Evolutionary conservation across 2,113 vertebrate genomes (phyloP), one percentile per base, ranked within the genome.

Genomic region (Prietella phreatophila): DNA sequence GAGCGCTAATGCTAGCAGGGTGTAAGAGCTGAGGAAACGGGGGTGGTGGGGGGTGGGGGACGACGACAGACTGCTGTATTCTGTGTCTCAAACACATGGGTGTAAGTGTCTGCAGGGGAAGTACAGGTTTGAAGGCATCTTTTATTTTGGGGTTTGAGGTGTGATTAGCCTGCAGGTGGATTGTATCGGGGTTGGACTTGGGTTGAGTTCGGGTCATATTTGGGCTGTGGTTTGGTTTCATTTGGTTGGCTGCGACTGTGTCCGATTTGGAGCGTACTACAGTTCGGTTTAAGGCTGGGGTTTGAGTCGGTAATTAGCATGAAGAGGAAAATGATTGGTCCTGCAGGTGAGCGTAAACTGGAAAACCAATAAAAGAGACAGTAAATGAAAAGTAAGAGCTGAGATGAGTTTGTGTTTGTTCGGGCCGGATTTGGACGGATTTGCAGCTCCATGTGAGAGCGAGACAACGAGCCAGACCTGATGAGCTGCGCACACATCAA

Each of bases 401-500:
- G 71, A 75, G 71, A 10, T 22, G 22, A 47, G 73, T 42, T 47
- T 11, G 11, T 50, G 73, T 27, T 47, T 82, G 81, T 56, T 25
- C 3, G 47, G n/a, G 33, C 39, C 58, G 67, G 11, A 60, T 78
- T 61, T 61, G 55, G 69, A 56, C 42, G 71, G 2, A 25, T 85
- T 61, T 78, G 5, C 56, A 6, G 92, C 36, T 78, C 22, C 19
- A 27, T 36, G 0, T 71, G 76, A 69, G 50, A 81, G 47, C 13
- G 87, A 90, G 90, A 53, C 88, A 90, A 87, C 82, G 90, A 93
- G 93, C 93, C 93, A 92, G 91, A 87, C 88, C 83, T 88, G 56
- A 83, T 90, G 91, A 93, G 89, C 92, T 90, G 91, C 71, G 89
- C 88, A 88, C 89, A 92, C 93, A 92, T 95, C 94, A 94, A 94